These are phyloP conservation scores for Tubulanus polymorphus DNA, from an alignment of 2,888 invertebrate species.

Conservation along the genomic window DNA sequence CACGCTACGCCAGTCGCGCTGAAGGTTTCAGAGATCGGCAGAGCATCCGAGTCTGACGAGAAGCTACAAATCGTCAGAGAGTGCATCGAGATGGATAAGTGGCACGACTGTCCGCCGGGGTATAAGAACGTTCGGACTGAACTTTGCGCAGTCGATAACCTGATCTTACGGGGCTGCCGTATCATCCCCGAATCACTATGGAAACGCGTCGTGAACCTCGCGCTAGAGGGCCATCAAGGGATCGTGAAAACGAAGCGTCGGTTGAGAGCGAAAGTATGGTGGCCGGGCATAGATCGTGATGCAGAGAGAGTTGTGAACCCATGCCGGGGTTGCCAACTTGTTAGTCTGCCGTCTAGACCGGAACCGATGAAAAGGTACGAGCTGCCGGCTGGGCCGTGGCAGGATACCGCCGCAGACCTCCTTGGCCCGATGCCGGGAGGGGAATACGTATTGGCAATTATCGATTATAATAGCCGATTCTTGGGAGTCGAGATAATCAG, in stretches of 20 bases:
- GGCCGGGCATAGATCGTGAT: slow-evolving; percentile 13
- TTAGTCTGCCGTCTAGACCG: neutral
- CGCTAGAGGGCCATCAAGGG: slow-evolving; percentile 20
- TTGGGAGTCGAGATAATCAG: slow-evolving; percentile 20
- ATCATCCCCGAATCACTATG: slow-evolving; percentile 6
- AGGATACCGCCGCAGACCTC: slow-evolving; percentile 21
- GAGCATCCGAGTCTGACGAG: neutral
- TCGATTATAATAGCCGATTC: slow-evolving; percentile 25
- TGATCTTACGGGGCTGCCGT: slow-evolving; percentile 5
- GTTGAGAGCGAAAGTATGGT: slow-evolving; percentile 15
- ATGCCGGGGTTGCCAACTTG: slow-evolving; percentile 9
- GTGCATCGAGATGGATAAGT: neutral
- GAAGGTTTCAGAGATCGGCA: slow-evolving; percentile 10
- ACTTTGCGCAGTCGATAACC: slow-evolving; percentile 2
- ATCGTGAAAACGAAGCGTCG: slow-evolving; percentile 18
- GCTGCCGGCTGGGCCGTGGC: slow-evolving; percentile 20
- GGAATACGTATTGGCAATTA: slow-evolving; percentile 19
- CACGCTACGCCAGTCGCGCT: slow-evolving; percentile 20
- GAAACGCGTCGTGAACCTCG: slow-evolving; percentile 7
- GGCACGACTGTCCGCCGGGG: neutral
- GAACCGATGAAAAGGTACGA: slow-evolving; percentile 18
- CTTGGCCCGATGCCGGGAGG: slow-evolving; percentile 18
- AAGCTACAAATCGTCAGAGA: neutral
- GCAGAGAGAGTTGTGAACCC: slow-evolving; percentile 9
- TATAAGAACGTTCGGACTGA: slow-evolving; percentile 1